These are phyloP conservation scores for Entomobrya multifasciata DNA, from an alignment of 2,888 invertebrate species.

Conservation along the genomic window DNA sequence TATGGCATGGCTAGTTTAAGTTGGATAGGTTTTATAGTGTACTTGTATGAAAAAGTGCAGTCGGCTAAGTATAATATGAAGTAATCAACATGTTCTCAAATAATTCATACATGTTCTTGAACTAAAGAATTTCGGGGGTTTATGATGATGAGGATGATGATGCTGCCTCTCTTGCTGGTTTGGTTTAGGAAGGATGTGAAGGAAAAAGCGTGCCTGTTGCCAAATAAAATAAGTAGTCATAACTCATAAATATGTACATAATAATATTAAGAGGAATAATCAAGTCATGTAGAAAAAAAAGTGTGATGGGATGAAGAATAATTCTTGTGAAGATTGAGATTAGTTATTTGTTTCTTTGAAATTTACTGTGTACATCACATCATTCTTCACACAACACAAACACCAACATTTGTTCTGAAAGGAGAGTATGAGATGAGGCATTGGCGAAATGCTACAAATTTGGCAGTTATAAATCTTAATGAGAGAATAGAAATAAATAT, in stretches of 20 bases:
- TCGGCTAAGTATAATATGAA: neutral
- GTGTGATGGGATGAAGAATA: constrained; percentile 12
- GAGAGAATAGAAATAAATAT: no score
- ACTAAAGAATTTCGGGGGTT: neutral
- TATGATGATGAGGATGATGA: neutral
- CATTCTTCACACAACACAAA: constrained; percentile 6
- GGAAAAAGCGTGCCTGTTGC: constrained; percentile 42
- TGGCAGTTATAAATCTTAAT: neutral
- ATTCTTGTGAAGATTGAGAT: constrained; percentile 28
- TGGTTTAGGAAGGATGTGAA: constrained; percentile 9
- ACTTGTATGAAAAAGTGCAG: no score
- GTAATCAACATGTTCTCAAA: neutral
- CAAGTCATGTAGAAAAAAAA: constrained; percentile 34
- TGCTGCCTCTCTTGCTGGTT: no score
- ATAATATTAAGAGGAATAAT: constrained; percentile 8
- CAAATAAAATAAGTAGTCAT: constrained; percentile 33
- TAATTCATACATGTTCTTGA: constrained; percentile 21
- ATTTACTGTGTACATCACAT: no score
- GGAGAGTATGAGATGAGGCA: neutral
- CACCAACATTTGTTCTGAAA: neutral
- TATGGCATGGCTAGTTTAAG: neutral
- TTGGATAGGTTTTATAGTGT: neutral
- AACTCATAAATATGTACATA: constrained; percentile 25
- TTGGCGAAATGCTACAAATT: neutral
- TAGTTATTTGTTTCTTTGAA: constrained; percentile 49